Percentiles rank a stretch among this genome's conserved stretches.
phyloP scores from a whole-genome alignment of 2,888 invertebrate species.

The Himalopsyche tibetana region DNA sequence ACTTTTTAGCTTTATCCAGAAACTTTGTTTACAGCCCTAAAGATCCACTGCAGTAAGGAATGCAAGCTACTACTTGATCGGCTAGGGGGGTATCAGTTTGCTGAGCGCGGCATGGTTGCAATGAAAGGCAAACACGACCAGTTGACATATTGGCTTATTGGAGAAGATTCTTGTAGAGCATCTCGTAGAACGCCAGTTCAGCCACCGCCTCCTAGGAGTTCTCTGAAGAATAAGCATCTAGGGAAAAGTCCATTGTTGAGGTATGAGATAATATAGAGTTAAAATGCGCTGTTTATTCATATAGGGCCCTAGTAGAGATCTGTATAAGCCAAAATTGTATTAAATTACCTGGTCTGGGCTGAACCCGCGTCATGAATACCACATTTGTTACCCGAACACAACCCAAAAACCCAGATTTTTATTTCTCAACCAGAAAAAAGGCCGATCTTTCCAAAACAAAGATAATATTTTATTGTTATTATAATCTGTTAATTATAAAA shows the following conservation, averaged over 20 bases:
- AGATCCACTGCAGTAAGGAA: constrained; percentile 88
- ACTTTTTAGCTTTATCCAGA: too few relatives aligned
- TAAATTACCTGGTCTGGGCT: too few relatives aligned
- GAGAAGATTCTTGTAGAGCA: constrained; percentile 79
- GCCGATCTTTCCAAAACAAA: too few relatives aligned
- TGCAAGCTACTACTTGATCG: constrained; percentile 83
- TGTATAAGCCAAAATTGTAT: too few relatives aligned
- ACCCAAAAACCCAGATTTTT: too few relatives aligned
- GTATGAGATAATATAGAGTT: constrained; percentile 66
- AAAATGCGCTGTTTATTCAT: too few relatives aligned
- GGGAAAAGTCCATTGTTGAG: constrained; percentile 76
- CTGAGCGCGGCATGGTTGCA: constrained; percentile 85
- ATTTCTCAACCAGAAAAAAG: too few relatives aligned
- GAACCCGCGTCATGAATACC: too few relatives aligned
- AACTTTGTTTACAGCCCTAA: constrained; percentile 77
- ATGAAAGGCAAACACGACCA: constrained; percentile 92
- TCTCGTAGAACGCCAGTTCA: constrained; percentile 65
- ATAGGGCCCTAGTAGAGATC: too few relatives aligned
- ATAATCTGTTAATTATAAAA: too few relatives aligned
- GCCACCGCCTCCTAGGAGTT: constrained; percentile 77
- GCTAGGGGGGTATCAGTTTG: constrained; percentile 85
- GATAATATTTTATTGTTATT: too few relatives aligned
- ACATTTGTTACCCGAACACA: too few relatives aligned
- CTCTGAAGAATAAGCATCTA: constrained; percentile 82
- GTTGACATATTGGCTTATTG: constrained; percentile 88